Percentiles rank a stretch among this genome's conserved stretches.
Conservation (phyloP, 2,888 invertebrate genomes). For the Chloroclysta siterata region DNA sequence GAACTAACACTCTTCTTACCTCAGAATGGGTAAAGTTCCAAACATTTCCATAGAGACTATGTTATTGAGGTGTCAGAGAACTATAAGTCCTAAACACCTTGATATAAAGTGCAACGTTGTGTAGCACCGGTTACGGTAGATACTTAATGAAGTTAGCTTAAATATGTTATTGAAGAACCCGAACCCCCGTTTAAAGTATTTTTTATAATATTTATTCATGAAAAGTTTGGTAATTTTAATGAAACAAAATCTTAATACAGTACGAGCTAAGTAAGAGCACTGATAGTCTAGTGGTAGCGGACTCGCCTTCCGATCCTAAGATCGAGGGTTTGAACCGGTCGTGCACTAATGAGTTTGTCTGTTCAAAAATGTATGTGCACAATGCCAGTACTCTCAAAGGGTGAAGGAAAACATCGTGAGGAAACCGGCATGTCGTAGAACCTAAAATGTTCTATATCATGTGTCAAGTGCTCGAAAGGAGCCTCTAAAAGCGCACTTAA, state of each 20-base stretch:
- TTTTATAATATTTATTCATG: background rate
- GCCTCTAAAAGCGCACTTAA: too few species aligned
- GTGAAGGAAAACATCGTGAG: too few species aligned
- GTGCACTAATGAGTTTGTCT: too few species aligned
- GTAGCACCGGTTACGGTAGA: conserved; percentile 48
- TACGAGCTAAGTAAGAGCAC: background rate
- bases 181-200: conserved; percentile 63
- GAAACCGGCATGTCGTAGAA: too few species aligned
- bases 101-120: conserved; percentile 43
- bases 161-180: conserved; percentile 61
- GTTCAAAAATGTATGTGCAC: too few species aligned
- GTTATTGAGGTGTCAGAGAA: conserved; percentile 44
- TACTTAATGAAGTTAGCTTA: conserved; percentile 65
- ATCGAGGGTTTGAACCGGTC: too few species aligned
- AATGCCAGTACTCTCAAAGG: too few species aligned
- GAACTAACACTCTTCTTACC: conserved; percentile 78
- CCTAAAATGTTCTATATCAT: too few species aligned
- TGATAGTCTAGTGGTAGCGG: too few species aligned
- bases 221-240: background rate
- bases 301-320: too few species aligned
- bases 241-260: background rate
- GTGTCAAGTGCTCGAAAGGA: too few species aligned
- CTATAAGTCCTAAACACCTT: conserved; percentile 50
- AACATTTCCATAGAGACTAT: conserved; percentile 51
- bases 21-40: conserved; percentile 74